Base-by-base conservation (phyloP, 2,797 vertebrate species). In the Mionectes olivaceus region DNA sequence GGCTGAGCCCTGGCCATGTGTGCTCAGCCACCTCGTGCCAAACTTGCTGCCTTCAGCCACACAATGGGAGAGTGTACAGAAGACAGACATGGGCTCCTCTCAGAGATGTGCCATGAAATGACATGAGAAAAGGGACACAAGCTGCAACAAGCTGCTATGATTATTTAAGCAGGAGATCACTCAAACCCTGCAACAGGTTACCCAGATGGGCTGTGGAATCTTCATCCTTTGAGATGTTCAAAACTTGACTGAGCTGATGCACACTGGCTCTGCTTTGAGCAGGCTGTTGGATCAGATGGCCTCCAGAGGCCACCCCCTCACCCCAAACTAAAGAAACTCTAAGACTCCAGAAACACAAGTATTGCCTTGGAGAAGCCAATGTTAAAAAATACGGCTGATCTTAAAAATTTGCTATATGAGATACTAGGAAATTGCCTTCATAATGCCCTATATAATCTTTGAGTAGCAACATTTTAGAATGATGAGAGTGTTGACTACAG, bases 1-100 rank as follows among this genome's bases (percentile, higher is more conserved):
- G 32, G 19, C 65, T 50, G 61, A 52, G 33, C 25, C 19, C 27
- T 0, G 2, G 37, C 33, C 21, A 33, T 0, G 0, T 27, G 19
- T 41, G 30, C 60, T 74, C 44, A 90, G 74, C 17, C 44, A 39
- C 35, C 11, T 35, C 32, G 47, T n/a, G 41, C 47, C 56, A 80
- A 35, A 11, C 30, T 67, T 1, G 2, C 39, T 78, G 74, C 44
- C 49, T 70, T 83, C 47, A 79, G 74, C 17, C 56, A 47, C 28
- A 35, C 33, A 19, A 53, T 67, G 33, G 21, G n/a, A 73, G 6
- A 3, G 19, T 27, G 35, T 0, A 60, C 41, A 64, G 37, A 71
- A 65, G 59, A 23, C 16, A 84, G 49, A 57, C 37, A 41, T 10
- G 12, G 67, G 41, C 37, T 93, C 9, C 56, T 61, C 43, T 79